Base-by-base conservation (phyloP, 1,140 invertebrate genomes). In the Druon quercuslanigerum region DNA sequence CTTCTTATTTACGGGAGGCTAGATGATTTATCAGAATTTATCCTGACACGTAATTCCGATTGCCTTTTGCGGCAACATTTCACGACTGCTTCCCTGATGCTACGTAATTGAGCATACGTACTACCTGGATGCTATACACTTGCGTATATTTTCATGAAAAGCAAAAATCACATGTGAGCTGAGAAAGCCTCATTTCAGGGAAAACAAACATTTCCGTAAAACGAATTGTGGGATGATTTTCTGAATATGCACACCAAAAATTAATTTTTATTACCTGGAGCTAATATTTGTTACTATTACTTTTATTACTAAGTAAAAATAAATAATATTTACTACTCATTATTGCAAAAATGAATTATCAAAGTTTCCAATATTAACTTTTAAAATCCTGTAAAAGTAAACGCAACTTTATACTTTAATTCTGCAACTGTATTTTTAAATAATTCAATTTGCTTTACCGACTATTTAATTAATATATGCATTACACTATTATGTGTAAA, bases 171-270 rank as follows among this genome's bases (percentile, higher is more conserved):
- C 33, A 16, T 40, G 40, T 66, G 33, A 46, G n/a, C 25, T n/a
- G 9, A 66, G 60, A 14, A 66, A 66, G 60, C n/a, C 16, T 66
- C 25, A 66, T 66, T 66, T 46, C n/a, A 46, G 13, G 40, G 40
- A 40, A 66, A 60, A 25, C 46, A 66, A 16, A 9, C 4, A 3
- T 40, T n/a, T 6, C 12, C 25, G 57, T 33, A n/a, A 66, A 56
- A 66, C 2, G 1, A 40, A 66, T 40, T 46, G n/a, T n/a, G 60
- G 60, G 25, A 66, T 66, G 16, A 40, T 66, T 66, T 40, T 66
- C 33, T 33, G 14, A 7, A 14, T 40, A 13, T n/a, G 40, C 16
- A 8, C 33, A 20, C 16, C 60, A 40, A 14, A 66, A 46, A 66
- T 33, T 66, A 14, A 40, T 66, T 40, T 40, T n/a, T 40, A 7